Base-by-base conservation (phyloP, 1,140 invertebrate genomes). In the Pygmarrhopalites habei region DNA sequence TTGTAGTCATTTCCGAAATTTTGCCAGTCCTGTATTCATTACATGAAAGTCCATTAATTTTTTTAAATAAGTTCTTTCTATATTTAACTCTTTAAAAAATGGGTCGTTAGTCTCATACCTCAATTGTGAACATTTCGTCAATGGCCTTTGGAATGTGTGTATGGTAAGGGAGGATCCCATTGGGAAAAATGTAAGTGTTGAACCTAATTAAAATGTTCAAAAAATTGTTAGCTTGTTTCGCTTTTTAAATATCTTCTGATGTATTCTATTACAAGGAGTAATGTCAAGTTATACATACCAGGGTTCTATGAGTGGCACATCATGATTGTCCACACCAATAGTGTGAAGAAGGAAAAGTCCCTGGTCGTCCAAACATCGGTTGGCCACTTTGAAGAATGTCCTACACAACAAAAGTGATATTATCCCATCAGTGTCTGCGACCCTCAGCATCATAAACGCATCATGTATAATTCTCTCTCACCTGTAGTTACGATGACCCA, bases 171-270 rank as follows among this genome's bases (percentile, higher is more conserved):
- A 64, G 29, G 17, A 56, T 57, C 15, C 66, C 66, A 29, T 64
- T 61, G 2, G 58, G 62, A 19, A 68, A 68, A 32, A 68, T 68
- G 35, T 68, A 68, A 23, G 55, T 64, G 30, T 62, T 28, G 23
- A 64, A 49, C 62, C 62, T n/a, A n/a, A n/a, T n/a, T n/a, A n/a
- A n/a, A 67, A 17, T 59, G 49, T 25, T 69, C 68, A n/a, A 62
- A 56, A 41, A 28, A 60, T 2, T 23, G 57, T 1, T 46, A 2
- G 26, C 41, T 32, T 62, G 1, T 30, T 35, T n/a, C 59, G 60
- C 15, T 57, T 43, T 52, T 39, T 52, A 35, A 7, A 5, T 15
- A 35, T 35, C 5, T 35, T 35, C 5, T 35, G 32, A 35, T 35
- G 15, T 7, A 35, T 7, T 35, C 15, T 7, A 35, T 5, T 15